Percentiles rank a stretch among this genome's conserved stretches.
These are phyloP conservation scores for Cataglyphis albicans DNA, from an alignment of 2,888 invertebrate species.

Conservation along the genomic window DNA sequence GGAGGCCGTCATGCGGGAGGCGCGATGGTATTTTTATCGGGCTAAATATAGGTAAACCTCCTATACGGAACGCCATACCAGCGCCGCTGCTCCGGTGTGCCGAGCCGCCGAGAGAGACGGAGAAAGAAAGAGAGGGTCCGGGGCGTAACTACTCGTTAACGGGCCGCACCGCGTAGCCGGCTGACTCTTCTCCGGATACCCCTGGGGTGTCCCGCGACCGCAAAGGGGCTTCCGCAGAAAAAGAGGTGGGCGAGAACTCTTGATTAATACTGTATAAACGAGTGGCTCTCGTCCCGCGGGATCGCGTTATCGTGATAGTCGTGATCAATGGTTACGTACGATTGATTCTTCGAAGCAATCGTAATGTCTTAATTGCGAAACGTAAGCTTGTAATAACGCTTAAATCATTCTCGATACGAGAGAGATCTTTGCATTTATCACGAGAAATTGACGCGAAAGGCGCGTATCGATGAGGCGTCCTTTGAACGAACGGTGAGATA, in stretches of 20 bases:
- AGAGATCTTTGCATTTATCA: slow-evolving; percentile 23
- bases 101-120: slow-evolving; percentile 46
- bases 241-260: slow-evolving; percentile 60
- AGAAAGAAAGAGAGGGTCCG: slow-evolving; percentile 56
- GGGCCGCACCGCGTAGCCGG: slow-evolving; percentile 65
- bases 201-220: slow-evolving; percentile 75
- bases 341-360: slow-evolving; percentile 25
- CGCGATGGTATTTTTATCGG: slow-evolving; percentile 85
- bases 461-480: not conserved
- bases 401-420: slow-evolving; percentile 8
- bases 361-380: not conserved
- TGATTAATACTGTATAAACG: slow-evolving; percentile 69
- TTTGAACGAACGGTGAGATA: not conserved
- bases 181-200: slow-evolving; percentile 67
- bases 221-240: slow-evolving; percentile 76
- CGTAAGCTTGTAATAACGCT: slow-evolving; percentile 4
- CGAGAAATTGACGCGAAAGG: not conserved
- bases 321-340: slow-evolving; percentile 9
- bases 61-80: slow-evolving; percentile 82
- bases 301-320: not conserved
- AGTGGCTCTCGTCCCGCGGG: slow-evolving; percentile 3
- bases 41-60: slow-evolving; percentile 85
- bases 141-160: slow-evolving; percentile 78
- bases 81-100: slow-evolving; percentile 59
- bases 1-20: slow-evolving; percentile 85